Conservation (phyloP, 1,140 invertebrate species). For the Drosophila sturtevanti region DNA sequence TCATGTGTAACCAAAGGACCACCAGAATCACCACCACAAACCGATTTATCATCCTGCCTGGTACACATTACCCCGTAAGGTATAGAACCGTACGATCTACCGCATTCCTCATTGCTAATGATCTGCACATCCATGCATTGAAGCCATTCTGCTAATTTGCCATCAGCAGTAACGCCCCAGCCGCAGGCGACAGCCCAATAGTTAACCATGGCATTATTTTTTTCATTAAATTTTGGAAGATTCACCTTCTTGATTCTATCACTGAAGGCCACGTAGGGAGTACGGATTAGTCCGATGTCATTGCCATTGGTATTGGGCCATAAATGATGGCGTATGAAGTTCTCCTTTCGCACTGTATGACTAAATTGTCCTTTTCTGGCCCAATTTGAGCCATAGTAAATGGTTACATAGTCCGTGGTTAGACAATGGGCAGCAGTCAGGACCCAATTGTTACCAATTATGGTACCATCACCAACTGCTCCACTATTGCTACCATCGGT, state of each 20-base stretch:
- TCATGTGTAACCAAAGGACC: conserved; percentile 59
- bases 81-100: conserved; percentile 27
- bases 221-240: conserved; percentile 36
- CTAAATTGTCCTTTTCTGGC: conserved; percentile 35
- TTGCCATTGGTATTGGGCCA: conserved; percentile 47
- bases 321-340: conserved; percentile 49
- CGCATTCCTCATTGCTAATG: conserved; percentile 42
- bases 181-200: conserved; percentile 57
- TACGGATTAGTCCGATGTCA: conserved; percentile 58
- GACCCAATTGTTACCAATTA: conserved; percentile 84
- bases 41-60: conserved; percentile 35
- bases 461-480: conserved; percentile 84
- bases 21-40: conserved; percentile 84
- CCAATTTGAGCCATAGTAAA: conserved; percentile 66
- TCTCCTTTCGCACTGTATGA: conserved; percentile 43
- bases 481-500: conserved; percentile 50
- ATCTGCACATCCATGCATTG: conserved; percentile 59
- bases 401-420: conserved; percentile 43
- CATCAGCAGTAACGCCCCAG: conserved; percentile 56
- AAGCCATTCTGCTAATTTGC: conserved; percentile 46
- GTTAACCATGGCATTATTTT: conserved; percentile 37
- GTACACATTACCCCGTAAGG: conserved; percentile 49
- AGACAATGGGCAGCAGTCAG: conserved; percentile 86
- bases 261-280: conserved; percentile 42
- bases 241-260: conserved; percentile 37